Evolutionary conservation across 2,888 invertebrate genomes (phyloP).

Genomic region (Trachelus tabidus): DNA sequence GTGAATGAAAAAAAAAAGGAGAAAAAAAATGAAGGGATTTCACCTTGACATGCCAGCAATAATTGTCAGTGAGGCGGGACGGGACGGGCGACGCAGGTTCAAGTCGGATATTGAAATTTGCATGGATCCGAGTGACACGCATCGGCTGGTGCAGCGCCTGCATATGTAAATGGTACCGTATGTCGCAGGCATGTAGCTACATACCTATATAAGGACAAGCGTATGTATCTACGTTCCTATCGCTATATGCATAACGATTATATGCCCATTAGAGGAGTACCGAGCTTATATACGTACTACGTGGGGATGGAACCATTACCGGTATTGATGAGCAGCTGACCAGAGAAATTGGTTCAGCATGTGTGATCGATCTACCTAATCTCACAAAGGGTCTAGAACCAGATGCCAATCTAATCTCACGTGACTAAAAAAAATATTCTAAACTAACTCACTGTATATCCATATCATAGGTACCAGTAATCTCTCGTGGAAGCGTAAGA

Average conservation of each 20-base stretch:
- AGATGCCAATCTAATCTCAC: conserved; percentile 37
- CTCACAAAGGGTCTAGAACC: conserved; percentile 50
- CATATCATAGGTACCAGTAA: neutral
- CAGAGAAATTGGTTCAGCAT: conserved; percentile 59
- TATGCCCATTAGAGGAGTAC: conserved; percentile 63
- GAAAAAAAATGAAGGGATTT: neutral
- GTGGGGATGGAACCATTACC: conserved; percentile 44
- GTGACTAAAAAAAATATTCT: neutral
- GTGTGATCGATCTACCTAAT: conserved; percentile 61
- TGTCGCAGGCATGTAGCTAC: conserved; percentile 29
- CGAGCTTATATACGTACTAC: conserved; percentile 33
- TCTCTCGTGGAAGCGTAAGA: neutral
- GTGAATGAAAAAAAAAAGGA: neutral
- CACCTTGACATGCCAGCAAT: neutral
- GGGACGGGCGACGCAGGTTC: neutral
- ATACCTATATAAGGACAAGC: conserved; percentile 7
- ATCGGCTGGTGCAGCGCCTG: conserved; percentile 33
- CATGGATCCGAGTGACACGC: conserved; percentile 36
- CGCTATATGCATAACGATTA: conserved; percentile 61
- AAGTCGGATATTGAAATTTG: conserved; percentile 34
- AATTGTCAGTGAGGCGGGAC: neutral
- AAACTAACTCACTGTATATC: neutral
- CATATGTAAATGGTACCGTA: conserved; percentile 49
- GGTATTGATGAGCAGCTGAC: conserved; percentile 62
- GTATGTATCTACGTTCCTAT: conserved; percentile 8